Evolutionary conservation across 2,888 invertebrate genomes (phyloP).

Genomic region (Tortrix viridana): DNA sequence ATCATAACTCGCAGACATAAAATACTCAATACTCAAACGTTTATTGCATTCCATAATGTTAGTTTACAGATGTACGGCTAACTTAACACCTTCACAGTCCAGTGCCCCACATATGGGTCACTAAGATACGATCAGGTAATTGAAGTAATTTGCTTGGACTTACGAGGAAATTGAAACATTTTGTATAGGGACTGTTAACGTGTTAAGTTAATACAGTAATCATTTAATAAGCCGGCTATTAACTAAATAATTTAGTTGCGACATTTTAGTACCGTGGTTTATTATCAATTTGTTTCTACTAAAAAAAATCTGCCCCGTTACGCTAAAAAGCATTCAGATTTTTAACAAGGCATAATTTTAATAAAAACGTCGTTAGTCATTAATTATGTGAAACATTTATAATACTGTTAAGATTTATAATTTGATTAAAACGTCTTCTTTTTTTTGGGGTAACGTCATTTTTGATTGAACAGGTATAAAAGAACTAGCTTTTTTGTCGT

Average conservation of each 20-base stretch:
- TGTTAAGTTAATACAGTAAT: no score
- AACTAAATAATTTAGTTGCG: constrained; percentile 3
- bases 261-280: constrained; percentile 6
- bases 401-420: constrained; percentile 12
- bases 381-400: constrained; percentile 4
- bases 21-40: no score
- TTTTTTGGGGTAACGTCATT: constrained; percentile 6
- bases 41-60: no score
- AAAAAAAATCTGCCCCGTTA: constrained; percentile 6
- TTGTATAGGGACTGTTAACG: no score
- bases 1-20: constrained; percentile 2
- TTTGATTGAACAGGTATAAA: constrained; percentile 1
- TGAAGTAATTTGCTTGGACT: no score
- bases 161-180: no score
- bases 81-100: no score
- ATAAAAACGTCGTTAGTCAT: constrained; percentile 9
- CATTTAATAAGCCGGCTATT: constrained; percentile 2
- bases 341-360: constrained; percentile 20
- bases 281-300: constrained; percentile 13
- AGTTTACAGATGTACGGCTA: no score
- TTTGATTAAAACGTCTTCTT: constrained; percentile 9
- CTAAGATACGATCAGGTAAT: no score
- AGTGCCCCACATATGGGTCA: no score
- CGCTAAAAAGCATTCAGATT: constrained; percentile 10
- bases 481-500: constrained; percentile 3